phyloP scores from a whole-genome alignment of 2,113 vertebrate genomes.

The Polypterus bichir region DNA sequence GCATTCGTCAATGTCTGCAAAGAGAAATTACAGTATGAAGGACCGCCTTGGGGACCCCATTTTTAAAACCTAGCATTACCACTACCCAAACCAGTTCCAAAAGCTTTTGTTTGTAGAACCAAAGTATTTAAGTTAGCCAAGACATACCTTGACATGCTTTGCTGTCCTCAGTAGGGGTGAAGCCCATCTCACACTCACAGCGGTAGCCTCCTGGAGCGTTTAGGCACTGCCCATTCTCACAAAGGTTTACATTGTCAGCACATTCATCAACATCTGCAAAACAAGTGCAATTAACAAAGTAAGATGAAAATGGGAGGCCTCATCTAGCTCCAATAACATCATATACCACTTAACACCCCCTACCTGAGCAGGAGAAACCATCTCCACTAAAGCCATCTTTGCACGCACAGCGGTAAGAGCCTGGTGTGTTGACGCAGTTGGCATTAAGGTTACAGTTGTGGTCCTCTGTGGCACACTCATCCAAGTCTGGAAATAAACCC shows the following conservation, averaged over 20 bases:
- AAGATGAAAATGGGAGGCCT: too few species aligned
- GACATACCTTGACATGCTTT: slow-evolving; percentile 74
- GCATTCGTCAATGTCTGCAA: slow-evolving; percentile 82
- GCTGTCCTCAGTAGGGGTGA: slow-evolving; percentile 76
- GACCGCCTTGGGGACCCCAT: too few species aligned
- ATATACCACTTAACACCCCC: background rate
- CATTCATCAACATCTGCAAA: slow-evolving; percentile 79
- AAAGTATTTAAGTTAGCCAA: too few species aligned
- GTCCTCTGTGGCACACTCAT: slow-evolving; percentile 68
- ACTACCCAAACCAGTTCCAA: too few species aligned
- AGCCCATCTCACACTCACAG: slow-evolving; percentile 90
- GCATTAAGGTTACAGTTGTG: slow-evolving; percentile 76
- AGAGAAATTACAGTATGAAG: too few species aligned
- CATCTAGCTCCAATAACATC: background rate
- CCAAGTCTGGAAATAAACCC: slow-evolving; percentile 52
- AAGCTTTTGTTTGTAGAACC: too few species aligned
- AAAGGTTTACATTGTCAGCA: slow-evolving; percentile 74
- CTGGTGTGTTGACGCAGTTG: slow-evolving; percentile 70
- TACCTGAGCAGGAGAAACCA: slow-evolving; percentile 76
- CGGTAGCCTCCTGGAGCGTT: slow-evolving; percentile 79
- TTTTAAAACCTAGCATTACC: too few species aligned
- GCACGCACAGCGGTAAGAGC: slow-evolving; percentile 78
- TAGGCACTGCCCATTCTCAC: slow-evolving; percentile 84
- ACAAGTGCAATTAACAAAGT: background rate
- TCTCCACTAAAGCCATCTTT: slow-evolving; percentile 74